Base-by-base conservation (phyloP, 2,797 vertebrate species). In the Oryzias sinensis region DNA sequence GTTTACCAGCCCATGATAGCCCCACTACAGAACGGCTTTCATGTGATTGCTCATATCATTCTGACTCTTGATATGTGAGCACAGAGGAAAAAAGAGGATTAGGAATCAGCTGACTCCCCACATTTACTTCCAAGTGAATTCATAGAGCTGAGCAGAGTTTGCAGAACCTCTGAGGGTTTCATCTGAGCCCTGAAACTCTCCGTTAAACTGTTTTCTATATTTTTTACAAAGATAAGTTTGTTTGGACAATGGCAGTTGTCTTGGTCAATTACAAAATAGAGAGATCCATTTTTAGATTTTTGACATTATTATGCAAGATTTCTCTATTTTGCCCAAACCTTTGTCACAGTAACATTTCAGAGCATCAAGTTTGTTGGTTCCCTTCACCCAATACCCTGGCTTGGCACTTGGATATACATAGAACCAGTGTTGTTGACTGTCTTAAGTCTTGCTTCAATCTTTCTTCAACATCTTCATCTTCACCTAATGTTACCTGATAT, bases 91-190 rank as follows among this genome's bases (percentile, higher is more conserved):
- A 67, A 84, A 84, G 70, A 70, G 82, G 86, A 90, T 91, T 89
- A 91, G 79, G 68, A 89, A 91, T 90, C 88, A 91, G 88, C 88
- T 91, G 88, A 89, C 89, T 87, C 80, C 61, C 80, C 81, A 83
- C 84, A 83, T 88, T 90, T 89, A 83, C 84, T 85, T 88, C 82
- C 86, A 84, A 86, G 87, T 87, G 83, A 91, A 88, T 88, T 88
- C 89, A 85, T 88, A 83, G 81, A 61, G 72, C 80, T 74, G 77
- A 83, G 78, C 59, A 60, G 33, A 8, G 75, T 77, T 77, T 77
- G 76, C 60, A 76, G 77, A 73, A 72, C 74, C 4, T 51, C 68
- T 56, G 66, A 63, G 67, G 64, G 61, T 65, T 45, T 65, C 65
- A 66, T 57, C 48, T 71, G 75, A 78, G 73, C 49, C 55, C 65